Evolutionary conservation across 2,797 vertebrate genomes (phyloP).

Genomic region (Squalus acanthias): DNA sequence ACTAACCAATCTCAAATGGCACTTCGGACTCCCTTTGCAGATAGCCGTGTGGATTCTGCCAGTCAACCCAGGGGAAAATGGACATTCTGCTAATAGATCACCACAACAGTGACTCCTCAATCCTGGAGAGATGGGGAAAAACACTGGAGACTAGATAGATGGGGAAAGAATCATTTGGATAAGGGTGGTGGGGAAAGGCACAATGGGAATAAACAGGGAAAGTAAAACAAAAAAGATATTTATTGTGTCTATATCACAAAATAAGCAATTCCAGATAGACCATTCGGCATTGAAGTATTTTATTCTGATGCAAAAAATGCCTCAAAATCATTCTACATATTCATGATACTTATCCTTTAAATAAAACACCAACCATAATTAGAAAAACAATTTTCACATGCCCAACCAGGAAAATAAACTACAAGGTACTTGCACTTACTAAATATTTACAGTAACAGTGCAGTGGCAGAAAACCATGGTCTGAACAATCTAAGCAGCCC

Average conservation of each 20-base stretch:
- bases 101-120: background rate
- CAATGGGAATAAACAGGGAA: background rate
- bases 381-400: background rate
- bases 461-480: background rate
- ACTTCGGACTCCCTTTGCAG: background rate
- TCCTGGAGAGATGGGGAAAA: background rate
- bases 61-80: background rate
- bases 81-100: background rate
- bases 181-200: background rate
- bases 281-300: background rate
- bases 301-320: background rate
- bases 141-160: background rate
- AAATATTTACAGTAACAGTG: background rate
- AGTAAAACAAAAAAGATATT: background rate
- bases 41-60: too few species aligned
- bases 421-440: background rate
- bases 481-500: background rate
- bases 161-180: background rate
- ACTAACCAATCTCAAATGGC: background rate
- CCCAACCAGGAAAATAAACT: background rate
- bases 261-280: background rate
- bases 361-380: background rate
- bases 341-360: background rate
- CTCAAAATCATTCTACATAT: background rate
- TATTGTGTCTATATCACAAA: background rate